These are phyloP conservation scores for Griposia aprilina DNA, from an alignment of 2,888 invertebrate species.

Conservation along the genomic window DNA sequence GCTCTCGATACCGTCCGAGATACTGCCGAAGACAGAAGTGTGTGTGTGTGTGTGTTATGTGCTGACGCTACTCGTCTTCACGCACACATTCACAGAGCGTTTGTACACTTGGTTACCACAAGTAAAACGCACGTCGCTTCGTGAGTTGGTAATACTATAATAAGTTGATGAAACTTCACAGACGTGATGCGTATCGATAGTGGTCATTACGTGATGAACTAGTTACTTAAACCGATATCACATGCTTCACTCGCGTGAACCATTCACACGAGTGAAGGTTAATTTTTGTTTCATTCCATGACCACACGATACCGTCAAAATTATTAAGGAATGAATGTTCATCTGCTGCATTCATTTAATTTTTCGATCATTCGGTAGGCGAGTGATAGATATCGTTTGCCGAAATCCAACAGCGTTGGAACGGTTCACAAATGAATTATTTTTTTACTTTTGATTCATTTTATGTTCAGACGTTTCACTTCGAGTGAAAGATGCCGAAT, in stretches of 20 bases:
- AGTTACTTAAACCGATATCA: not conserved
- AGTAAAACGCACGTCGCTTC: too few relatives aligned
- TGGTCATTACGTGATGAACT: not conserved
- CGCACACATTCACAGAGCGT: too few relatives aligned
- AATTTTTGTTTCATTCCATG: too few relatives aligned
- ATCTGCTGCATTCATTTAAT: not conserved
- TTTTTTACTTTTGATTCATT: not conserved
- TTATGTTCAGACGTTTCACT: not conserved
- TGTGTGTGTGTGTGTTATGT: too few relatives aligned
- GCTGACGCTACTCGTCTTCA: too few relatives aligned
- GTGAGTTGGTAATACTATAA: too few relatives aligned
- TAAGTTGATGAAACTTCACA: not conserved
- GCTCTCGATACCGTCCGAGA: too few relatives aligned
- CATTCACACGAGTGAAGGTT: too few relatives aligned
- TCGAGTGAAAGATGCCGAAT: not conserved
- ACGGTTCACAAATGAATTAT: not conserved
- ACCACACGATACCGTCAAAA: too few relatives aligned
- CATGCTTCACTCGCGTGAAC: not conserved
- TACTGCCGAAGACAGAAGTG: too few relatives aligned
- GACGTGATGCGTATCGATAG: not conserved
- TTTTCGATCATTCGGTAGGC: not conserved
- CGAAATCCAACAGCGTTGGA: not conserved
- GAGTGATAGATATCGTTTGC: not conserved
- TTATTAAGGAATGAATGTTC: too few relatives aligned
- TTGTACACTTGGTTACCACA: too few relatives aligned